phyloP scores from a whole-genome alignment of 2,888 invertebrate genomes.

The Pseudococcus jackbeardsleyi region DNA sequence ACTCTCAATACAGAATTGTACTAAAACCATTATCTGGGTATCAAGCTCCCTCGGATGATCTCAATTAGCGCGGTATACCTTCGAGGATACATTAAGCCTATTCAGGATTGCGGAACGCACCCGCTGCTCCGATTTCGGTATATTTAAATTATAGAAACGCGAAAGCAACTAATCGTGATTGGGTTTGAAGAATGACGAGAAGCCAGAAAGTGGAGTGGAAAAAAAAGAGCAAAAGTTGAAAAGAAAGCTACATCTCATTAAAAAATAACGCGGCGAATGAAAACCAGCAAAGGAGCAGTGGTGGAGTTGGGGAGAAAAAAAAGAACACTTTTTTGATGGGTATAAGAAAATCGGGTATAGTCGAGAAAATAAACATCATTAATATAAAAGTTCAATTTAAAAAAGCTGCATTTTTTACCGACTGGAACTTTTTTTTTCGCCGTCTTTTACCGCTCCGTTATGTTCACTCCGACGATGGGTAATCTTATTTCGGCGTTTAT shows the following conservation, averaged over 20 bases:
- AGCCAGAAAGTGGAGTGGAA: not conserved
- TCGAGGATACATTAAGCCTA: conserved; percentile 13
- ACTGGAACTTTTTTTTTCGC: not conserved
- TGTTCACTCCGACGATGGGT: not conserved
- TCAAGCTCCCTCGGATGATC: not conserved
- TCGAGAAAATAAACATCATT: conserved; percentile 50
- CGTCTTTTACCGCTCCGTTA: not conserved
- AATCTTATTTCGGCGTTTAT: conserved; percentile 46
- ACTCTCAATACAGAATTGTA: not conserved
- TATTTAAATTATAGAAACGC: conserved; percentile 15
- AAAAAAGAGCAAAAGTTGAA: conserved; percentile 23
- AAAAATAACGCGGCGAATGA: conserved; percentile 50
- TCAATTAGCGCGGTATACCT: conserved; percentile 36
- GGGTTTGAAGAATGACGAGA: conserved; percentile 31
- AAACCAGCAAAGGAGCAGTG: no score
- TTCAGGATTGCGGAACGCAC: not conserved
- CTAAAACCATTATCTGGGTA: not conserved
- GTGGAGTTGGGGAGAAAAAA: not conserved
- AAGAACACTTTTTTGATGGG: conserved; percentile 34
- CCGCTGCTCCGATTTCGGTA: not conserved
- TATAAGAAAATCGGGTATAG: conserved; percentile 31
- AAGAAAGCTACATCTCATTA: conserved; percentile 50
- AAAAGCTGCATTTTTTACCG: conserved; percentile 46
- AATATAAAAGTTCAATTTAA: conserved; percentile 52
- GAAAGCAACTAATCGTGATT: conserved; percentile 41